Evolutionary conservation across 2,797 vertebrate genomes (phyloP), one percentile per base, ranked within the genome.

Genomic region (Melanogrammus aeglefinus): DNA sequence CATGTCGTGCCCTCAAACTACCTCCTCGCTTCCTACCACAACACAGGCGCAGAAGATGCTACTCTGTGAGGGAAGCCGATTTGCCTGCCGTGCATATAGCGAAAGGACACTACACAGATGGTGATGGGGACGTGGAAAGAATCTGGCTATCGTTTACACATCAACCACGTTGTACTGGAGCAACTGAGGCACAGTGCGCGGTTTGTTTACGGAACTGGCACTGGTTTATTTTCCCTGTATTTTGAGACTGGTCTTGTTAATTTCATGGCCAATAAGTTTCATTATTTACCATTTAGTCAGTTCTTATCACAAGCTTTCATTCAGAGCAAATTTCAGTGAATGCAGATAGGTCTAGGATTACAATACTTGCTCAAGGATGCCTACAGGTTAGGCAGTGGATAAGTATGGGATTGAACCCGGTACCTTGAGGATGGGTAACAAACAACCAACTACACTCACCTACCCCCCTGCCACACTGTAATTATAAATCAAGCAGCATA

Each of bases 11-110:
- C 72, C 78, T 75, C 78, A 86, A 31, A 38, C 51, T 35, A 44
- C 69, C 31, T 44, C 69, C 78, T 81, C 79, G 44, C 78, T 6
- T 69, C 47, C 73, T 74, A 74, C 80, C 80, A 81, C 78, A 76
- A 81, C 78, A 78, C 75, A 88, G 57, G 14, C 77, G 57, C 57
- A n/a, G 47, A 27, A 1, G 6, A n/a, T 12, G 12, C 57, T 76
- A 74, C 57, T 35, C 44, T 72, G 78, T 44, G 74, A 47, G 47
- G 24, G n/a, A 47, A 51, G 29, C 76, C 27, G 9, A 31, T 31
- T 41, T 18, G 36, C 18, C 27, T 8, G 70, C 12, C 4, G 27
- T 14, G 69, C 9, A 39, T 31, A 12, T 27, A 9, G 44, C 27
- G 29, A 74, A 47, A 31, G 79, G 75, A 29, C 66, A 9, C 33